Conservation (phyloP, 2,888 invertebrate genomes). For the Cataglyphis albicans region DNA sequence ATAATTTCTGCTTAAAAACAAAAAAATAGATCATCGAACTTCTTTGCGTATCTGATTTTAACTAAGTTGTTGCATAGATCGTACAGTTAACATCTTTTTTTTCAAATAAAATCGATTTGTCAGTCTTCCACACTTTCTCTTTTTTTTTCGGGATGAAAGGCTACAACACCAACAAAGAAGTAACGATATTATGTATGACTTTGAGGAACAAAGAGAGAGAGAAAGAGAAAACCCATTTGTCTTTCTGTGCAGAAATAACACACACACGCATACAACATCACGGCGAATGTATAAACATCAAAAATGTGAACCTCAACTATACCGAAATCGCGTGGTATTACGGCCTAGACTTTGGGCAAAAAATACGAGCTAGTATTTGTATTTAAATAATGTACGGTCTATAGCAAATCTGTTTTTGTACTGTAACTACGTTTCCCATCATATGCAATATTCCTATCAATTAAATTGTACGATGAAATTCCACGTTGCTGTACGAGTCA, state of each 20-base stretch:
- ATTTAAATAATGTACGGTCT: conserved; percentile 67
- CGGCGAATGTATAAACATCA: conserved; percentile 71
- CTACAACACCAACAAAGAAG: conserved; percentile 51
- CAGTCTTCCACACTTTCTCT: conserved; percentile 77
- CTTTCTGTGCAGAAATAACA: conserved; percentile 75
- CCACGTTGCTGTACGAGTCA: conserved; percentile 3
- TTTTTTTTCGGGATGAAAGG: conserved; percentile 56
- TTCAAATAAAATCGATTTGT: conserved; percentile 72
- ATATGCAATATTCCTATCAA: conserved; percentile 52
- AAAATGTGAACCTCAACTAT: conserved; percentile 64
- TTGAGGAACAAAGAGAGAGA: background rate
- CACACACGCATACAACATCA: conserved; percentile 61
- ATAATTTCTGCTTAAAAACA: conserved; percentile 13
- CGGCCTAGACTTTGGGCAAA: conserved; percentile 58
- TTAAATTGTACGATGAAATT: conserved; percentile 17
- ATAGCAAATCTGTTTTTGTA: conserved; percentile 69
- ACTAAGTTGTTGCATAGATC: background rate
- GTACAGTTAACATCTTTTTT: conserved; percentile 47
- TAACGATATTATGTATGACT: conserved; percentile 66
- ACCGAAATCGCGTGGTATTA: conserved; percentile 57
- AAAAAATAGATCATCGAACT: background rate
- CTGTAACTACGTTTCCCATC: conserved; percentile 66
- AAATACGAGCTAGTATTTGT: conserved; percentile 60
- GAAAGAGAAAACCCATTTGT: background rate
- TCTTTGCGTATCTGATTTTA: background rate